Conservation (phyloP, 2,113 vertebrate species). For the Connochaetes taurinus region DNA sequence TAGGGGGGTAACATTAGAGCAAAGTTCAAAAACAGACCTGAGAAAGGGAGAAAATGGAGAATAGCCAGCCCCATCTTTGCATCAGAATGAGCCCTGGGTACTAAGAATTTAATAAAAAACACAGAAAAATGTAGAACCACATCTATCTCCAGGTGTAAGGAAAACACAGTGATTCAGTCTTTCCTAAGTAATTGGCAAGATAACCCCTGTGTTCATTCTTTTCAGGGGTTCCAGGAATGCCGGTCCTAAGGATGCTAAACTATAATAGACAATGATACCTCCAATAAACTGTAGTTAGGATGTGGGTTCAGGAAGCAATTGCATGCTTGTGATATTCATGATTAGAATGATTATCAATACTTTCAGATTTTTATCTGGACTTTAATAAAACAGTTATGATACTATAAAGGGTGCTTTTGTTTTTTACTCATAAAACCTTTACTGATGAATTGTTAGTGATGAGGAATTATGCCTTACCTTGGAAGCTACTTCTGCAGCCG, state of each 20-base stretch:
- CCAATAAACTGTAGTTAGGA: neutral
- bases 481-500: neutral
- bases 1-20: neutral
- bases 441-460: slow-evolving; percentile 18
- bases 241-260: neutral
- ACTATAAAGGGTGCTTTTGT: neutral
- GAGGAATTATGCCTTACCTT: slow-evolving; percentile 13
- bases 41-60: neutral
- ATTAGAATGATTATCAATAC: neutral
- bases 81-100: neutral
- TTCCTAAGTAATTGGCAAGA: neutral
- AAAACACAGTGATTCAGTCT: neutral
- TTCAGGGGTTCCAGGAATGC: neutral
- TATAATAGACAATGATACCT: neutral
- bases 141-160: neutral
- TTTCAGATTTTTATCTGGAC: neutral
- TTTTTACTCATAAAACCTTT: slow-evolving; percentile 22
- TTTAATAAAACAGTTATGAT: neutral
- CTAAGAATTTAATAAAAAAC: slow-evolving; percentile 15
- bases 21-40: neutral
- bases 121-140: neutral
- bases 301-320: neutral
- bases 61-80: neutral
- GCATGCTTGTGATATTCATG: neutral
- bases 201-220: neutral